Evolutionary conservation across 2,797 vertebrate species (phyloP).

Genomic region (Anguilla obscura): DNA sequence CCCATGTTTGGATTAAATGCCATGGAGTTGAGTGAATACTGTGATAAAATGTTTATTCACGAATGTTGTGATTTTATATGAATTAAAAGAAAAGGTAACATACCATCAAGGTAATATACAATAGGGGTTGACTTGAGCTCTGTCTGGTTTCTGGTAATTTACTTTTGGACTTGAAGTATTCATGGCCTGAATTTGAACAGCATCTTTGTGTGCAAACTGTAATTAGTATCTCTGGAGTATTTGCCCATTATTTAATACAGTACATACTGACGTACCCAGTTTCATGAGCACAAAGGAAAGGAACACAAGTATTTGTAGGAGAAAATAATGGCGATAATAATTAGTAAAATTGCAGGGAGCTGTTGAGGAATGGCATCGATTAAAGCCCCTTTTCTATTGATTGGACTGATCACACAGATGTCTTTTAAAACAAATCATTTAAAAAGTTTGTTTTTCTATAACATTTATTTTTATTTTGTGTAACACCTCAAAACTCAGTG

Average conservation of each 20-base stretch:
- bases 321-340: too few species aligned
- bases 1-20: too few species aligned
- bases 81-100: too few species aligned
- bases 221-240: conserved; percentile 53
- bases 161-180: conserved; percentile 30
- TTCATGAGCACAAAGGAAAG: conserved; percentile 35
- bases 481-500: too few species aligned
- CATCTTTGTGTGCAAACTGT: conserved; percentile 52
- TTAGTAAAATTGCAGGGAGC: not conserved
- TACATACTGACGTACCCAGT: conserved; percentile 34
- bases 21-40: too few species aligned
- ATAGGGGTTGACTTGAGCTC: conserved; percentile 1
- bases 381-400: not conserved
- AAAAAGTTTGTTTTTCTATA: not conserved
- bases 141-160: conserved; percentile 13
- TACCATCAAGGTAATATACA: too few species aligned
- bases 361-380: not conserved
- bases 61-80: too few species aligned
- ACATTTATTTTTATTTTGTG: not conserved
- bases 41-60: too few species aligned
- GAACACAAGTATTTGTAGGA: conserved; percentile 27
- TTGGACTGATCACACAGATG: not conserved
- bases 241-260: conserved; percentile 39
- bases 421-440: too few species aligned
- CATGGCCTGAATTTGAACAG: conserved; percentile 22